Percentiles rank a stretch among this genome's conserved stretches.
Conservation (phyloP, 1,140 invertebrate species). For the Drosophila takahashii region DNA sequence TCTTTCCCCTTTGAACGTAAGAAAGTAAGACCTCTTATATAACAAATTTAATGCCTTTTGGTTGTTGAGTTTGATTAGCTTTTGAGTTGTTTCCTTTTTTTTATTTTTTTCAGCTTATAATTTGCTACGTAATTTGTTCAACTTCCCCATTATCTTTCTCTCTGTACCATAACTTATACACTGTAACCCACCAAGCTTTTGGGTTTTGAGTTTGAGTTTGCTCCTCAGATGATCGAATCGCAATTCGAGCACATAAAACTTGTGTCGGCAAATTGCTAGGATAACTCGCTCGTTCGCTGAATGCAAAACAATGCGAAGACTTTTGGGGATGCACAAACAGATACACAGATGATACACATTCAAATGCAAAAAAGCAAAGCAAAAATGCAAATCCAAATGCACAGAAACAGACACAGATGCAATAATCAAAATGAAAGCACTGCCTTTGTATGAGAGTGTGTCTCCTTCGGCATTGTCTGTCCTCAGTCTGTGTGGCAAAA, state of each 20-base stretch:
- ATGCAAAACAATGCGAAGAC: conserved; percentile 50
- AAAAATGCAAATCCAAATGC: conserved; percentile 29
- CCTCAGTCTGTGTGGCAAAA: conserved; percentile 43
- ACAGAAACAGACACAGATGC: conserved; percentile 34
- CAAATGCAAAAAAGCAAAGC: conserved; percentile 20
- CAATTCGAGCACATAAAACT: conserved; percentile 30
- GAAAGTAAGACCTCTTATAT: conserved; percentile 26
- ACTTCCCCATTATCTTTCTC: conserved; percentile 3
- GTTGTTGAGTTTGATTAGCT: conserved; percentile 37
- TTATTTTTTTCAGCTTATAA: conserved; percentile 47
- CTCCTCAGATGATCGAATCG: conserved; percentile 59
- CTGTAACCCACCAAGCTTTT: conserved; percentile 79
- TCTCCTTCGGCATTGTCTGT: conserved; percentile 17
- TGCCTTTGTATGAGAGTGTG: conserved; percentile 28
- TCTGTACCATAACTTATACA: conserved; percentile 75
- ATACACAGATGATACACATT: conserved; percentile 10
- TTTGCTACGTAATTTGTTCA: conserved; percentile 41
- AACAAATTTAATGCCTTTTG: conserved; percentile 51
- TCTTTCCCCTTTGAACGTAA: not conserved
- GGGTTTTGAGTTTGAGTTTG: conserved; percentile 52
- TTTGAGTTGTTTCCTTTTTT: conserved; percentile 25
- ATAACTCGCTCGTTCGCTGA: conserved; percentile 48
- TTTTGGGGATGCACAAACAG: conserved; percentile 24
- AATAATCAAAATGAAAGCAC: conserved; percentile 74
- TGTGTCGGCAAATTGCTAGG: conserved; percentile 53